Base-by-base conservation (phyloP, 1,140 invertebrate genomes). In the Lepidurus apus region DNA sequence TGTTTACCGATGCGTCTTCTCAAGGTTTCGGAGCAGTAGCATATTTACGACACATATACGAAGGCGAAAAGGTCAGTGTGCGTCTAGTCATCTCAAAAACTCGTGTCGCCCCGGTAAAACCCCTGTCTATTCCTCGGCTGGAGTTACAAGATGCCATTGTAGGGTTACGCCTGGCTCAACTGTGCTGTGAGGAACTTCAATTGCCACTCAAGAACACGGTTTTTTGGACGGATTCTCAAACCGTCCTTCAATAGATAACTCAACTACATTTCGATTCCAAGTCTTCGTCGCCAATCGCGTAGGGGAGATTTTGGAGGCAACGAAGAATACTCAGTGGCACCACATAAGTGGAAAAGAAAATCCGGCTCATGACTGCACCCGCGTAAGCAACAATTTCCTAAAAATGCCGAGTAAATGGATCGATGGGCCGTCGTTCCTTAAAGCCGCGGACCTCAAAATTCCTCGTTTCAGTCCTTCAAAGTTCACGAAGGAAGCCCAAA, bases 81-180 rank as follows among this genome's bases (percentile, higher is more conserved):
- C 6, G 1, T 34, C 17, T 77, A 8, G 24, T 77, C 6, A 74
- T 74, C 7, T 79, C 80, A n/a, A 86, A 86, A 21, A 81, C 83
- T 10, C 81, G 83, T 77, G 82, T 84, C 0, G 78, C 83, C 0
- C 84, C 85, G 11, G 26, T 85, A 7, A 84, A 83, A 77, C 73
- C 78, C 0, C 73, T 84, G 24, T 83, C 84, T 0, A 84, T 86
- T 26, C 85, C 86, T 0, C 80, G 84, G 42, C 78, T 87, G 6
- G 85, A 87, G 80, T 81, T 87, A 1, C 81, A 85, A 77, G 86
- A 84, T 8, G 85, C 85, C 0, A 75, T 85, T 1, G 73, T 86
- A n/a, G 84, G 82, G 2, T 81, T 80, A 1, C 79, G 83, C 42
- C 17, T 87, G 13, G 81, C 81, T 34, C 73, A 45, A 10, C 34